phyloP scores from a whole-genome alignment of 2,797 vertebrate genomes.

The Xenopus petersii region DNA sequence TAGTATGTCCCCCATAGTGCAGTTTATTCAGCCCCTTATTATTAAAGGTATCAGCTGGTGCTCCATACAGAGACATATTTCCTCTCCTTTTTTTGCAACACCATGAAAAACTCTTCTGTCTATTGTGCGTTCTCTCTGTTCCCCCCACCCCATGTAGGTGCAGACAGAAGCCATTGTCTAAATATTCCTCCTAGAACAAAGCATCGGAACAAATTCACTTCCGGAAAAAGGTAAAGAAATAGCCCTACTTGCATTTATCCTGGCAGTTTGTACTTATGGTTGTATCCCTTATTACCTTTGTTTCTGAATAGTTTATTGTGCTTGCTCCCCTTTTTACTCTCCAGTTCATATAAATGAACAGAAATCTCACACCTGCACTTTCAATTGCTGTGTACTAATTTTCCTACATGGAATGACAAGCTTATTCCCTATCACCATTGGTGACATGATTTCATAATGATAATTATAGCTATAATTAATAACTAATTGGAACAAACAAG shows the following conservation, averaged over 20 bases:
- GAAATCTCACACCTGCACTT: conserved; percentile 33
- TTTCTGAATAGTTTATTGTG: background rate
- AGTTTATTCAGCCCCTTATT: background rate
- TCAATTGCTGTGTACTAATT: conserved; percentile 36
- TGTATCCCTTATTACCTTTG: background rate
- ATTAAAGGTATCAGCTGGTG: background rate
- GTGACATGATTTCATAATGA: conserved; percentile 44
- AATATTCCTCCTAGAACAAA: background rate
- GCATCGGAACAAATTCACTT: background rate
- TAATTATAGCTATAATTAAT: conserved; percentile 46
- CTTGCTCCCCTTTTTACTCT: background rate
- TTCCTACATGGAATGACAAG: conserved; percentile 41
- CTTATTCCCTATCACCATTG: conserved; percentile 21
- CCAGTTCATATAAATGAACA: conserved; percentile 1
- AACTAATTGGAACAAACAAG: conserved; percentile 38
- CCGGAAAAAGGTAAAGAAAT: too few species aligned
- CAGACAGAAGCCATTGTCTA: background rate
- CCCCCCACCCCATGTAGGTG: background rate
- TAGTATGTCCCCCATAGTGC: background rate
- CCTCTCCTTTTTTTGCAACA: background rate
- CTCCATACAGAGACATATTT: background rate
- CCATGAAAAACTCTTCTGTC: background rate
- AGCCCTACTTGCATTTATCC: background rate
- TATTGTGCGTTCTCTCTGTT: background rate
- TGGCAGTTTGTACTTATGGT: background rate